Conservation (phyloP, 92 coral and sea anemone species). For the Blastomussa wellsi region DNA sequence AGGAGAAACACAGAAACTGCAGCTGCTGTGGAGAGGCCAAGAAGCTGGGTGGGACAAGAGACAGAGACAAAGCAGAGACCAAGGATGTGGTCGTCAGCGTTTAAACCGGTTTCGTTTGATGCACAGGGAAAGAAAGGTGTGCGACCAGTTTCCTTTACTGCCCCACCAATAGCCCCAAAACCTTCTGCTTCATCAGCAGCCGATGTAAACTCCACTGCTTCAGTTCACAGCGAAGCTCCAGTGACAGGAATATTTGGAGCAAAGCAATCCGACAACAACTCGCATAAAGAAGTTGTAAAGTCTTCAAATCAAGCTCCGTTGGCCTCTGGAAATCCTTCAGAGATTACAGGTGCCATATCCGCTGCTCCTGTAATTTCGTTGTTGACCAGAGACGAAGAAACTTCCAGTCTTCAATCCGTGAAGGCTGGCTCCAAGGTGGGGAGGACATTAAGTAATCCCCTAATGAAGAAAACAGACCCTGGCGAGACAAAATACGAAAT, state of each 20-base stretch:
- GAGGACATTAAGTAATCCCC: background rate
- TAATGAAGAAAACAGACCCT: constrained; percentile 5
- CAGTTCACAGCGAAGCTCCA: background rate
- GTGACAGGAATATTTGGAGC: background rate
- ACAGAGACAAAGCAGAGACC: constrained; percentile 34
- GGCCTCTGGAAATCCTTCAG: background rate
- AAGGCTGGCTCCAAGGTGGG: constrained; percentile 1
- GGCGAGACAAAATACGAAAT: constrained; percentile 13
- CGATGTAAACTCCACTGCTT: background rate
- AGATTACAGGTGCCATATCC: background rate
- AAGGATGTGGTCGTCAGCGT: constrained; percentile 37
- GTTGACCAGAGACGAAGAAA: background rate
- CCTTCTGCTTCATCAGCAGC: background rate
- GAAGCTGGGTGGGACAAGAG: constrained; percentile 65
- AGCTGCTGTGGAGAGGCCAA: constrained; percentile 47
- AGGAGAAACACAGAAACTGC: constrained; percentile 34
- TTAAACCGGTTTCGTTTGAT: constrained; percentile 41
- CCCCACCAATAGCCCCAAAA: background rate
- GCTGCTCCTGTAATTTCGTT: background rate
- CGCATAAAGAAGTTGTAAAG: background rate
- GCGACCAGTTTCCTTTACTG: constrained; percentile 22
- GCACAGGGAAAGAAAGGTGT: constrained; percentile 24
- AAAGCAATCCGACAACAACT: constrained; percentile 1
- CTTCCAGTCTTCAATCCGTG: background rate
- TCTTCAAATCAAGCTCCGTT: constrained; percentile 5